phyloP scores from a whole-genome alignment of 2,113 vertebrate species.

The Alexandromys fortis region DNA sequence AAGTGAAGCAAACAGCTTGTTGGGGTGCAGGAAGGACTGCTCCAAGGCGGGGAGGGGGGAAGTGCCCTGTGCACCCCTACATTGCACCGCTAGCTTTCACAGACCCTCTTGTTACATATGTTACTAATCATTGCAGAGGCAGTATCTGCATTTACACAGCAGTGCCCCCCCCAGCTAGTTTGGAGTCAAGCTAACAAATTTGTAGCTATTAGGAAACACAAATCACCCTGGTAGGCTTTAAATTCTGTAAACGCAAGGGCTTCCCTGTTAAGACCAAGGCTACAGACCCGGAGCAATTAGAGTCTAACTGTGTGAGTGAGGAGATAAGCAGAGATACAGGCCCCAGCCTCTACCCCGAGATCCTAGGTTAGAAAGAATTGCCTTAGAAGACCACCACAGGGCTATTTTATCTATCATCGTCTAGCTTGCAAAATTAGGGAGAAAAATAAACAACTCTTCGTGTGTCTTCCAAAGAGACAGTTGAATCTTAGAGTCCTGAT shows the following conservation, averaged over 20 bases:
- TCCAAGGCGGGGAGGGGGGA: not conserved
- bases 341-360: not conserved
- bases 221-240: conserved; percentile 53
- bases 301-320: conserved; percentile 53
- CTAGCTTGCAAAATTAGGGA: conserved; percentile 20
- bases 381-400: not conserved
- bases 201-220: conserved; percentile 70
- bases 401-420: not conserved
- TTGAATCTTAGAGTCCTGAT: not conserved
- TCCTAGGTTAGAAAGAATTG: not conserved
- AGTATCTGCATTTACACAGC: conserved; percentile 67
- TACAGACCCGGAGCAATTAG: conserved; percentile 58
- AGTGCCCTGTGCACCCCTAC: not conserved
- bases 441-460: not conserved
- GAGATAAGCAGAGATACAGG: not conserved
- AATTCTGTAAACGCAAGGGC: conserved; percentile 62
- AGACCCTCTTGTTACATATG: not conserved
- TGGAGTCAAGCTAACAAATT: conserved; percentile 63
- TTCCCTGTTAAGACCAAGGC: conserved; percentile 42
- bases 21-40: not conserved
- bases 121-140: conserved; percentile 14
- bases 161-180: conserved; percentile 53
- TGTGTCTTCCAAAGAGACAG: not conserved
- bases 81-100: rapidly evolving
- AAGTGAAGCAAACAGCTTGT: not conserved